Percentiles rank a stretch among this genome's conserved stretches.
These are phyloP conservation scores for Osmerus mordax DNA, from an alignment of 2,113 vertebrate genomes.

Conservation along the genomic window DNA sequence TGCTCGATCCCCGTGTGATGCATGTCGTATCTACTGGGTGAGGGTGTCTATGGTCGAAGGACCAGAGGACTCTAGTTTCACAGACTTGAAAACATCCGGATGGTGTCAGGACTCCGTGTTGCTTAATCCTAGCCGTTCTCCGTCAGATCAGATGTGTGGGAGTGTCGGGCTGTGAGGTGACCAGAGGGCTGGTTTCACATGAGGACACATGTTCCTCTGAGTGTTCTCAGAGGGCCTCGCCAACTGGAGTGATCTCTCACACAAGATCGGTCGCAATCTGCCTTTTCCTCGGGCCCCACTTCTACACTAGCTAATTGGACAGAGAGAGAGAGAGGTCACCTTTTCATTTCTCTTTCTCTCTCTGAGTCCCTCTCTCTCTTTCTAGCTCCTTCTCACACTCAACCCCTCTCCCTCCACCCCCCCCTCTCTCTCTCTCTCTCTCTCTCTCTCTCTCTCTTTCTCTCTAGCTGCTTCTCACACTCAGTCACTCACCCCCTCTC, in stretches of 20 bases:
- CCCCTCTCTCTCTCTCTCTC: not conserved
- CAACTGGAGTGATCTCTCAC: slow-evolving; percentile 53
- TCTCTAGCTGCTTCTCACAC: slow-evolving; percentile 23
- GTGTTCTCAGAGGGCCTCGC: slow-evolving; percentile 51
- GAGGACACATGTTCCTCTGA: slow-evolving; percentile 25
- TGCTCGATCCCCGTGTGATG: too few species aligned
- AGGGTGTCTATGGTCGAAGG: too few species aligned
- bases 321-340: slow-evolving; percentile 52
- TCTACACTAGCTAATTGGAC: slow-evolving; percentile 67
- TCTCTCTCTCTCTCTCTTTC: not conserved
- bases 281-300: slow-evolving; percentile 57
- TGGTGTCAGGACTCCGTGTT: too few species aligned
- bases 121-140: too few species aligned
- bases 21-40: too few species aligned
- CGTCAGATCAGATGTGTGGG: slow-evolving; percentile 21
- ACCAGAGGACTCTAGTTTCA: too few species aligned
- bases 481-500: not conserved
- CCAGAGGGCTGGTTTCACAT: slow-evolving; percentile 22
- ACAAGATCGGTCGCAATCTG: slow-evolving; percentile 57
- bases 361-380: not conserved
- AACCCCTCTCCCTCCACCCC: not conserved
- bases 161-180: slow-evolving; percentile 5
- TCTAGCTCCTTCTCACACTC: too few species aligned
- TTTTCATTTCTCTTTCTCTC: not conserved
- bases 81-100: too few species aligned